Base-by-base conservation (phyloP, 2,797 vertebrate genomes). In the Smutsia gigantea region DNA sequence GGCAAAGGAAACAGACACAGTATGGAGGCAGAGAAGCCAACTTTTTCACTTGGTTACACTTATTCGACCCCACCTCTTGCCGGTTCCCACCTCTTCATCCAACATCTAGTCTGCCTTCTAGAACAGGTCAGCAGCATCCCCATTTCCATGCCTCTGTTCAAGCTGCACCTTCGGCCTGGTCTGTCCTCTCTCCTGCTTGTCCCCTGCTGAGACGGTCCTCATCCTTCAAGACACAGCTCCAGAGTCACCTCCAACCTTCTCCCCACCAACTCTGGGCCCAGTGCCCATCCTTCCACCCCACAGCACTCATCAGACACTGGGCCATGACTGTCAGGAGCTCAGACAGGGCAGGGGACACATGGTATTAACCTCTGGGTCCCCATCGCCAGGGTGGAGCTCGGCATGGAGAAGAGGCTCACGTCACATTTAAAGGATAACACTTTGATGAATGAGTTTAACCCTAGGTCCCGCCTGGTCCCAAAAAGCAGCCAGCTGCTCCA, bases 391-490 rank as follows among this genome's bases (percentile, higher is more conserved):
- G 8, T 1, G 23, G 57, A 46, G 37, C 83, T 29, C 53, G 12
- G 46, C 91, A 51, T 11, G 1, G 49, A 72, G 63, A 37, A 90
- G 49, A 75, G 2, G 34, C 92, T 29, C 21, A 21, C 42, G 42
- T 68, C 27, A n/a, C 53, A 9, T 17, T 42, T 31, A 8, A 46
- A 29, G 39, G 15, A 7, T 11, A 11, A 29, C 11, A 4, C 34
- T 0, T 1, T 1, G 0, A 27, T 49, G n/a, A 21, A 14, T 0
- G 17, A 8, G 71, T 69, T 46, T 21, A 12, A 13, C 39, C 85
- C 13, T 61, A 42, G 27, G 53, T 4, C 15, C 12, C 0, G 39
- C 21, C 53, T 15, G 53, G 51, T 79, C 57, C 55, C 64, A 27
- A 13, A 0, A 31, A 31, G n/a, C 42, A 31, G 21, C 17, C 57